phyloP scores from a whole-genome alignment of 92 coral and sea anemone species.

The Porites cylindrica region DNA sequence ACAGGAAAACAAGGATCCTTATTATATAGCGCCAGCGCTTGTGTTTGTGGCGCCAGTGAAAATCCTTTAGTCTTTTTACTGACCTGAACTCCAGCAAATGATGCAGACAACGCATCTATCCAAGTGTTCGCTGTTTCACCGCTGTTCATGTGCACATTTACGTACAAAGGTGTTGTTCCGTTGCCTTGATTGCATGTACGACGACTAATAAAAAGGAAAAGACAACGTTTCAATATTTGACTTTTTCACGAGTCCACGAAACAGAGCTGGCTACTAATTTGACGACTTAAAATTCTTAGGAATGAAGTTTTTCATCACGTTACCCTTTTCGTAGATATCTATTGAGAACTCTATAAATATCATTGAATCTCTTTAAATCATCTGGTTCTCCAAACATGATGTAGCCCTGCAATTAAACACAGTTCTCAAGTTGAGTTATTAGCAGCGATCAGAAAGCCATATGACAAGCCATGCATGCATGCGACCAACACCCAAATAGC shows the following conservation, averaged over 20 bases:
- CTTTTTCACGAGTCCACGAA: not conserved
- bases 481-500: no score
- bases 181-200: constrained; percentile 83
- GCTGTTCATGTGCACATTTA: constrained; percentile 89
- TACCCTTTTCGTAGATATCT: constrained; percentile 90
- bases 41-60: no score
- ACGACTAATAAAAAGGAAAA: constrained; percentile 57
- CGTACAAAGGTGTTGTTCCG: constrained; percentile 89
- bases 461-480: no score
- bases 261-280: not conserved
- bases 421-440: not conserved
- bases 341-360: constrained; percentile 79
- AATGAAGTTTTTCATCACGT: not conserved
- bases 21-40: no score
- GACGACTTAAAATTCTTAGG: not conserved
- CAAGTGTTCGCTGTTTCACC: constrained; percentile 87
- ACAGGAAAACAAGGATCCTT: no score
- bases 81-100: constrained; percentile 99
- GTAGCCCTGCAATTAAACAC: constrained; percentile 74
- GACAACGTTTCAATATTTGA: no score
- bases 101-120: constrained; percentile 95
- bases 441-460: no score
- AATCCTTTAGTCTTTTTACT: not conserved
- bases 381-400: constrained; percentile 95
- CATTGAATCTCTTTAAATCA: constrained; percentile 91